These are phyloP conservation scores for Syngnathus typhle DNA, from an alignment of 2,113 vertebrate genomes.

Conservation along the genomic window DNA sequence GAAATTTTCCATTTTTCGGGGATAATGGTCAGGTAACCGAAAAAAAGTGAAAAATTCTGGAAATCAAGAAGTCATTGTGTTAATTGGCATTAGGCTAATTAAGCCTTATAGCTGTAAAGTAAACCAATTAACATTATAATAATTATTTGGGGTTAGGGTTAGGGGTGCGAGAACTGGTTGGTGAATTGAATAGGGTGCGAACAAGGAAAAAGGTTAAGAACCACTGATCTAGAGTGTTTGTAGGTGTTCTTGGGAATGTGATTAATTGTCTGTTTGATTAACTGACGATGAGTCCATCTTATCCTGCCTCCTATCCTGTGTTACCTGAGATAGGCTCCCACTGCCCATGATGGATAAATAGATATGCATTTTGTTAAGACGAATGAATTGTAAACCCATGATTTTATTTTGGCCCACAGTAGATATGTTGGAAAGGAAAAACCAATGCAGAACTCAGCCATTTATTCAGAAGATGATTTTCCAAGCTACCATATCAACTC, in stretches of 20 bases:
- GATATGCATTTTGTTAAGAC: background rate
- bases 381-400: background rate
- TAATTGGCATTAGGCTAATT: too few relatives aligned
- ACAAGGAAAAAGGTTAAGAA: too few relatives aligned
- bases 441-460: slow-evolving; percentile 41
- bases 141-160: too few relatives aligned
- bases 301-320: background rate
- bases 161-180: too few relatives aligned
- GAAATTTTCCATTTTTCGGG: too few relatives aligned
- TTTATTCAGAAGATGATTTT: slow-evolving; percentile 43
- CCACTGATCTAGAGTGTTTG: background rate
- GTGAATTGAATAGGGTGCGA: too few relatives aligned
- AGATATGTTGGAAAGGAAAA: slow-evolving; percentile 39
- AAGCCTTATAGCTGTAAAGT: too few relatives aligned
- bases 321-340: background rate
- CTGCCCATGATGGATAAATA: background rate
- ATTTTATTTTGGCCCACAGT: slow-evolving; percentile 3
- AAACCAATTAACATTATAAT: too few relatives aligned
- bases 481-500: slow-evolving; percentile 30
- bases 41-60: too few relatives aligned
- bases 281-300: background rate
- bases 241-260: background rate
- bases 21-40: too few relatives aligned
- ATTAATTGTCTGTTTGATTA: slow-evolving; percentile 1
- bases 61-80: too few relatives aligned